phyloP scores from a whole-genome alignment of 2,797 vertebrate species.

The Pantherophis vulpinus region DNA sequence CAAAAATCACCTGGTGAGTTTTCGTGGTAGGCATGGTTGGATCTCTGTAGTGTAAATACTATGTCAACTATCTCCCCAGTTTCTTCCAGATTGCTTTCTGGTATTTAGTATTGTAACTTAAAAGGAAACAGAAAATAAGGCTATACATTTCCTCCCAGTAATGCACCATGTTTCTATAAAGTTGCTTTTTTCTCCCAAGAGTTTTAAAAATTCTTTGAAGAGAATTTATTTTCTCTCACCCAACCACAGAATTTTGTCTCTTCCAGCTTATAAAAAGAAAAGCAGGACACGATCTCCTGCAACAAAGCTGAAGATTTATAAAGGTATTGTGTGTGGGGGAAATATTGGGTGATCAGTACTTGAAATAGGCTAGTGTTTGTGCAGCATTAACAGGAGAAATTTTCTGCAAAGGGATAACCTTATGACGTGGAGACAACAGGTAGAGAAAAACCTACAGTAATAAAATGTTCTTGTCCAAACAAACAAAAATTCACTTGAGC shows the following conservation, averaged over 20 bases:
- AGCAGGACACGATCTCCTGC: neutral
- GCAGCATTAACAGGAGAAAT: neutral
- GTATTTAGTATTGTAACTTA: neutral
- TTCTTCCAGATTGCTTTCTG: neutral
- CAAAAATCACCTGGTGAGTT: neutral
- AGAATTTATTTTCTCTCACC: no score
- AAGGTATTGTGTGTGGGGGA: neutral
- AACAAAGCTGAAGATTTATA: neutral
- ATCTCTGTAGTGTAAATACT: neutral
- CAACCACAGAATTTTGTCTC: neutral
- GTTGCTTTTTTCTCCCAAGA: neutral
- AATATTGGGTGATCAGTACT: neutral
- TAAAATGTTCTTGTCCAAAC: neutral
- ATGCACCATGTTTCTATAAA: neutral
- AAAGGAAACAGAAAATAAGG: neutral
- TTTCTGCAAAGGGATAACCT: neutral
- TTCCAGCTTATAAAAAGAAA: neutral
- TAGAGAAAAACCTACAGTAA: neutral
- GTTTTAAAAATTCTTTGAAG: neutral
- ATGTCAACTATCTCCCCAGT: neutral
- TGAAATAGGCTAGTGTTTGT: neutral
- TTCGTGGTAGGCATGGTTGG: neutral
- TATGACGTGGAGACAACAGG: neutral
- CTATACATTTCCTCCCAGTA: neutral
- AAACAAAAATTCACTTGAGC: neutral